A percentile compares a stretch with the other conserved stretches of the same genome.
These are phyloP conservation scores for Platalea minor DNA, from an alignment of 2,797 vertebrate species.

Conservation along the genomic window DNA sequence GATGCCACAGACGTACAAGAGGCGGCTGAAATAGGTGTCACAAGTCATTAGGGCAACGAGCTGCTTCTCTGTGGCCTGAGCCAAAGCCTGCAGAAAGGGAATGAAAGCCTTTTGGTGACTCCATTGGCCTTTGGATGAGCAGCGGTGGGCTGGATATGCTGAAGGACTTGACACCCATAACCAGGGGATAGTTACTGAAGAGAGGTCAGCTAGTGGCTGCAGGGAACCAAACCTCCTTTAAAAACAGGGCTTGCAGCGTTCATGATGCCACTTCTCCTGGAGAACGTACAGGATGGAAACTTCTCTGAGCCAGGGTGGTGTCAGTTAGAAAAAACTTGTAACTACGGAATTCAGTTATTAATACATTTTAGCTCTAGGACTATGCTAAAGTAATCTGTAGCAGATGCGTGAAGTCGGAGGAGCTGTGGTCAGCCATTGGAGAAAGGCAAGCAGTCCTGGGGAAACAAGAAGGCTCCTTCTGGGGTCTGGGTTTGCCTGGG, in stretches of 20 bases:
- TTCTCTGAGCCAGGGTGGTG: neutral
- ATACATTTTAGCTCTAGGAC: neutral
- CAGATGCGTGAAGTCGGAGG: neutral
- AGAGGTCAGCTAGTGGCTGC: neutral
- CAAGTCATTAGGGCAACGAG: neutral
- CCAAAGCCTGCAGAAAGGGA: neutral
- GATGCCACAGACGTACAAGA: rapidly evolving
- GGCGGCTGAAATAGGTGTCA: neutral
- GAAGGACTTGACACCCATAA: neutral
- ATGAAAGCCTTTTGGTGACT: neutral
- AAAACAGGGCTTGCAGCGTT: neutral
- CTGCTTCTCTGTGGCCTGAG: neutral
- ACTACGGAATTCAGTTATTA: neutral
- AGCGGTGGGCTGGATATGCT: neutral
- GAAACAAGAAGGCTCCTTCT: neutral
- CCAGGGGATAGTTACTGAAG: neutral
- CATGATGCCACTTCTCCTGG: neutral
- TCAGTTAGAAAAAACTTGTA: neutral
- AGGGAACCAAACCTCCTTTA: neutral
- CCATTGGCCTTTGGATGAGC: neutral
- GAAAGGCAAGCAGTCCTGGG: neutral
- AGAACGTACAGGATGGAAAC: neutral
- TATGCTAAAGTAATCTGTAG: neutral
- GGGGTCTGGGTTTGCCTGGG: neutral
- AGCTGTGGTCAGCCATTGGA: neutral